Base-by-base conservation (phyloP, 2,888 invertebrate species). In the Brachylomia viminalis region DNA sequence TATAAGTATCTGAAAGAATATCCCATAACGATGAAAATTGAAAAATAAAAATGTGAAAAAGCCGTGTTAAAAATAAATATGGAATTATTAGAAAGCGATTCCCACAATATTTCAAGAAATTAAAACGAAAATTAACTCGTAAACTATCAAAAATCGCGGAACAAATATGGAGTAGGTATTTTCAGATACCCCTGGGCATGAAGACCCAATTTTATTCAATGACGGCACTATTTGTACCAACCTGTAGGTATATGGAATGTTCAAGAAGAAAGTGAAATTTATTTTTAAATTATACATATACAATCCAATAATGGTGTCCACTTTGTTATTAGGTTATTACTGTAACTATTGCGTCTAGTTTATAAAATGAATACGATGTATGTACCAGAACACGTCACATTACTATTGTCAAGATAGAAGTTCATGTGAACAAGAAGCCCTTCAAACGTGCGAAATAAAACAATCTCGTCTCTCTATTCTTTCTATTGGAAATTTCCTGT, bases 401-500 rank as follows among this genome's bases (percentile, higher is more conserved):
- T 33, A 10, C 6, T 27, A 52, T 4, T 62, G 11, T 61, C n/a
- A 68, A 20, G n/a, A n/a, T n/a, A n/a, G 17, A 38, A 23, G 49
- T 27, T 17, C 1, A 33, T 56, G 20, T 30, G 8, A 49, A 38
- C 2, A 62, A 20, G 15, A 38, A 30, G 47, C 49, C 2, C 0
- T 27, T 7, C 10, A n/a, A 30, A 67, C 2, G 0, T 38, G 15
- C 7, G 30, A 47, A 38, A 61, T 13, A 5, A 7, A n/a, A 15
- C 17, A 54, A 52, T 20, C 0, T 17, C 1, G 13, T 6, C 15
- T 15, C 0, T 42, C 42, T 42, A 10, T 42, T 38, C 38, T 62
- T 61, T 47, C 23, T 1, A 62, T 33, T 33, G n/a, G 70, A 76
- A 67, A 23, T 64, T 77, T 64, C 17, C 56, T 49, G 33, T 65